Evolutionary conservation across 1,140 invertebrate genomes (phyloP).

Genomic region (Ridgeia piscesae): DNA sequence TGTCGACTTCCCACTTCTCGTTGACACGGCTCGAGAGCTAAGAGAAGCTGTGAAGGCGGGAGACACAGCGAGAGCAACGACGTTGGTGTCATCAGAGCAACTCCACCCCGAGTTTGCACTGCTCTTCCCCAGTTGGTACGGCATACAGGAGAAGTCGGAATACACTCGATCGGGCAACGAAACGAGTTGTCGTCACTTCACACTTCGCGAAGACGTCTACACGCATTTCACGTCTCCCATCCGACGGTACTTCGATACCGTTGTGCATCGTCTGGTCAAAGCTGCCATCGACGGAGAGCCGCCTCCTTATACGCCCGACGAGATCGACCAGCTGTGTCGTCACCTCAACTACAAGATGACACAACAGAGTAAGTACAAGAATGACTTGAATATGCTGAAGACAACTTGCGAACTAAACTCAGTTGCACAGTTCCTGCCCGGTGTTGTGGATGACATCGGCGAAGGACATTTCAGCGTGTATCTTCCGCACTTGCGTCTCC

Average conservation of each 20-base stretch:
- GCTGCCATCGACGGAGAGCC: constrained; percentile 18
- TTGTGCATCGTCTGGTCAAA: background rate
- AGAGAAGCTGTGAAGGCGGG: constrained; percentile 2
- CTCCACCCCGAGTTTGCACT: constrained; percentile 13
- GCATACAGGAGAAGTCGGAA: constrained; percentile 21
- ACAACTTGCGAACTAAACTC: constrained; percentile 2
- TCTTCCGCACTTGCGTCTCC: background rate
- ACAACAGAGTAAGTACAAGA: constrained; percentile 36
- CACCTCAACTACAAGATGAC: constrained; percentile 30
- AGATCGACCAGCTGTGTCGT: constrained; percentile 30
- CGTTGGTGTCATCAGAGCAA: constrained; percentile 13
- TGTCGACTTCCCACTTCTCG: background rate
- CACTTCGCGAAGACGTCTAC: constrained; percentile 38
- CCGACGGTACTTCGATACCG: constrained; percentile 41
- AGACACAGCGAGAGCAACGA: constrained; percentile 10
- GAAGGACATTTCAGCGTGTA: constrained; percentile 9
- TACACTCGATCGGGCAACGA: constrained; percentile 23
- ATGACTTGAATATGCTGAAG: background rate
- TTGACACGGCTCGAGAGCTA: background rate
- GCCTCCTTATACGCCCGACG: constrained; percentile 16
- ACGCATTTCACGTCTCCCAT: constrained; percentile 60
- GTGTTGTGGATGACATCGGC: constrained; percentile 20
- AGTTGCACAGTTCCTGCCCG: constrained; percentile 21
- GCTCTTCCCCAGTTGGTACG: constrained; percentile 17
- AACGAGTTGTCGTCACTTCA: constrained; percentile 33